A percentile compares a stretch with the other conserved stretches of the same genome.
Conservation (phyloP, 2,888 invertebrate species). For the Isotomurus palustris region DNA sequence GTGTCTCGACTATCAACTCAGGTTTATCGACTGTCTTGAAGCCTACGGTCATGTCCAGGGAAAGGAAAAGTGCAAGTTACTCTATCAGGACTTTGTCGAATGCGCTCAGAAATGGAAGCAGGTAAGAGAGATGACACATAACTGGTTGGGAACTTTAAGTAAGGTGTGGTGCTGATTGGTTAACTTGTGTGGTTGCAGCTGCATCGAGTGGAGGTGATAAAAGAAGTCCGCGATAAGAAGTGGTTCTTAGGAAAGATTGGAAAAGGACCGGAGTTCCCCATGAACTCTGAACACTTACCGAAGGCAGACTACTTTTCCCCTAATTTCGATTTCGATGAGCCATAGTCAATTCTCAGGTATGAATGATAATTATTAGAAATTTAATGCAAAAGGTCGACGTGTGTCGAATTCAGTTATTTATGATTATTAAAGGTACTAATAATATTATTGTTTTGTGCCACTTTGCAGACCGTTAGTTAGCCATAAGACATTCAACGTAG, state of each 20-base stretch:
- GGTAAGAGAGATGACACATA: conserved; percentile 49
- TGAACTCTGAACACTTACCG: conserved; percentile 15
- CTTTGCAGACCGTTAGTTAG: too few relatives aligned
- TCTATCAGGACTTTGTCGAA: conserved; percentile 67
- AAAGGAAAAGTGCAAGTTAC: conserved; percentile 56
- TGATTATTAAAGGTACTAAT: background rate
- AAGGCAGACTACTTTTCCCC: conserved; percentile 17
- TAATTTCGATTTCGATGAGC: conserved; percentile 5
- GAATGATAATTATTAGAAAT: background rate
- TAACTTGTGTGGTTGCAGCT: conserved; percentile 13
- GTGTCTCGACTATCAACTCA: conserved; percentile 66
- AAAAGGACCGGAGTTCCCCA: conserved; percentile 12
- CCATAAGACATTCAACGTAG: too few relatives aligned
- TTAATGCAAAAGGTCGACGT: too few relatives aligned
- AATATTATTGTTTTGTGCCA: too few relatives aligned
- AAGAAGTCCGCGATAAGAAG: conserved; percentile 25
- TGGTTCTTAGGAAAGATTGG: conserved; percentile 29
- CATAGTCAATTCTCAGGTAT: background rate
- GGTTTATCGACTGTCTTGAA: conserved; percentile 71
- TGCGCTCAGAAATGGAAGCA: conserved; percentile 62
- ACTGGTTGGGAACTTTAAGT: background rate
- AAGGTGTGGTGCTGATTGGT: too few relatives aligned
- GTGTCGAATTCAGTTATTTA: too few relatives aligned
- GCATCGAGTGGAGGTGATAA: conserved; percentile 28
- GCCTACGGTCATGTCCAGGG: conserved; percentile 71